Base-by-base conservation (phyloP, 2,888 invertebrate genomes). In the Himalopsyche anomala region DNA sequence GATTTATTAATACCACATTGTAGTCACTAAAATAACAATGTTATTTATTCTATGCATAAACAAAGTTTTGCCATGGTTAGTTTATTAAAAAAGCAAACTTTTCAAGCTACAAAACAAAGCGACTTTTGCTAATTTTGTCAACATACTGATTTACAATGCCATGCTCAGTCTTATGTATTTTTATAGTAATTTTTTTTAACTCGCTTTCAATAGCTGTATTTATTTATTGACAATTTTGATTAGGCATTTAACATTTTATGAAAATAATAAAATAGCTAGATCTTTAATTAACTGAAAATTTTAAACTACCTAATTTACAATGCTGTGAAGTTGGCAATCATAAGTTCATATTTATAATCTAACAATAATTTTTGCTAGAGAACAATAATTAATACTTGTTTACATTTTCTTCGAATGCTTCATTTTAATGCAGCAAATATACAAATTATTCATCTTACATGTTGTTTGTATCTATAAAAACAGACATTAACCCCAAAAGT, bases 121-220 rank as follows among this genome's bases (percentile, higher is more conserved):
- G 62, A 84, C 62, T 62, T 62, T 8, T 19, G 62, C 62, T 62
- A 62, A 62, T 62, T 62, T 62, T 62, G 62, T 62, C 62, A 62
- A 54, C 82, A 82, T 54, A 79, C 81, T 56, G 40, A 45, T 79
- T 51, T 51, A 81, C 74, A 86, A 86, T 85, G 86, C 87, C 84
- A 83, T 62, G 86, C 85, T 87, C 87, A 87, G 87, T 87, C 87
- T 87, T 87, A 87, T 87, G 51, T 82, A 80, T 62, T 19, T 62
- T 62, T 62, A 62, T 62, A 62, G 62, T 45, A 81, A 81, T 40
- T 81, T 81, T n/a, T 62, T 62, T 62, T 62, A 62, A 62, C 62
- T 62, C 19, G 62, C 62, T 62, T 62, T 62, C 28, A 19, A 62
- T 62, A 62, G 62, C 62, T 62, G 62, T 62, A 62, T 9, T 62